These are phyloP conservation scores for Anticlea derivata DNA, from an alignment of 2,888 invertebrate species.

Conservation along the genomic window DNA sequence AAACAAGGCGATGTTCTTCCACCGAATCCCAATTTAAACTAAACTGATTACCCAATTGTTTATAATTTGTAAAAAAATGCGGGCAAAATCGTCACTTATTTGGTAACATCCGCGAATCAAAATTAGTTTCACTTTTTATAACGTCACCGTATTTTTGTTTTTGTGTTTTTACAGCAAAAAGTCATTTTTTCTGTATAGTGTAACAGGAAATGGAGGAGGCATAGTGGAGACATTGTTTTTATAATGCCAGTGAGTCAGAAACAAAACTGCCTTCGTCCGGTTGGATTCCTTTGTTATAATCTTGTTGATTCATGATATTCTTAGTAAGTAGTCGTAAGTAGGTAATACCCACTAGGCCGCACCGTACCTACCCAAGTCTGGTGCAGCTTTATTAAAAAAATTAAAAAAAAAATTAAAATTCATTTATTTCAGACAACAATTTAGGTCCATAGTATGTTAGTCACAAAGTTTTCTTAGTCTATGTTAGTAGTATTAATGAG, in stretches of 20 bases:
- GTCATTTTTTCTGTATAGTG: slow-evolving; percentile 16
- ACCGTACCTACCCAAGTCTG: too few relatives aligned
- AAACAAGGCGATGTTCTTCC: slow-evolving; percentile 4
- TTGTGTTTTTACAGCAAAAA: neutral
- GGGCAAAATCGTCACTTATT: slow-evolving; percentile 19
- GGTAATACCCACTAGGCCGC: too few relatives aligned
- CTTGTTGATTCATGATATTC: slow-evolving; percentile 16
- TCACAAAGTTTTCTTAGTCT: too few relatives aligned
- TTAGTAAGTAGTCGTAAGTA: slow-evolving; percentile 17
- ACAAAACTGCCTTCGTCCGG: slow-evolving; percentile 9
- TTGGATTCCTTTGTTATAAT: slow-evolving; percentile 16
- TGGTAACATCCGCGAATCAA: slow-evolving; percentile 4
- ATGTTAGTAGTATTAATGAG: too few relatives aligned
- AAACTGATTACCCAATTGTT: slow-evolving; percentile 20
- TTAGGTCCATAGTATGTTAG: too few relatives aligned
- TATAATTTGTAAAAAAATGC: slow-evolving; percentile 19
- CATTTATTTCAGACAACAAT: too few relatives aligned
- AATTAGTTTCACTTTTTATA: slow-evolving; percentile 24
- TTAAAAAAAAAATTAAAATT: too few relatives aligned
- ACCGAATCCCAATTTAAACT: slow-evolving; percentile 19
- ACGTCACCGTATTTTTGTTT: slow-evolving; percentile 4
- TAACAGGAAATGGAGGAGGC: slow-evolving; percentile 22
- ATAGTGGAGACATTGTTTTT: slow-evolving; percentile 16
- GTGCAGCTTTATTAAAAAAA: too few relatives aligned
- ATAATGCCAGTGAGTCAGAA: slow-evolving; percentile 24